phyloP scores from a whole-genome alignment of 1,140 invertebrate genomes.

The Helicoverpa zea region DNA sequence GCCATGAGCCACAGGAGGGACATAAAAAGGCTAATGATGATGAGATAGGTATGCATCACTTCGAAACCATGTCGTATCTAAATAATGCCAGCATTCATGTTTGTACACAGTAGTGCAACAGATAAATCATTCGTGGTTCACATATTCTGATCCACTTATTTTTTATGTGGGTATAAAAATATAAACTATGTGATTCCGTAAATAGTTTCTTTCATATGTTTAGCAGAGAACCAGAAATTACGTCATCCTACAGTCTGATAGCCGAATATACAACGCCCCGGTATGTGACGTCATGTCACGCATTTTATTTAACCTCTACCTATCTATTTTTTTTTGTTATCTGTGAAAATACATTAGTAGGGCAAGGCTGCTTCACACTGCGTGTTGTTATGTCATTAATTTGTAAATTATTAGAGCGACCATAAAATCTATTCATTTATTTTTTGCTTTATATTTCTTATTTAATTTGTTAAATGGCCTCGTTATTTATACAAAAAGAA shows the following conservation, averaged over 20 bases:
- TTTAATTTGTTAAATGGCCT: not conserved
- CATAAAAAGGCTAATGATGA: too few relatives aligned
- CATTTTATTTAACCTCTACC: not conserved
- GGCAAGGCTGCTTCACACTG: slow-evolving; percentile 19
- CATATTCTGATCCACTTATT: too few relatives aligned
- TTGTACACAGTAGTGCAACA: too few relatives aligned
- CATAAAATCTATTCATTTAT: not conserved
- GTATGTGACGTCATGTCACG: not conserved
- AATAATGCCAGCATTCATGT: too few relatives aligned
- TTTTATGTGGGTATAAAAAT: too few relatives aligned
- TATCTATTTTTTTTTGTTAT: slow-evolving; percentile 6
- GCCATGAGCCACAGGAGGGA: too few relatives aligned
- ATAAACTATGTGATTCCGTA: not conserved
- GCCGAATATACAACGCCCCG: not conserved
- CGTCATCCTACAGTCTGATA: slow-evolving; percentile 12
- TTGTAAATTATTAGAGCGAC: not conserved
- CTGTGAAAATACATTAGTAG: slow-evolving; percentile 23
- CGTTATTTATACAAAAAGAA: not conserved
- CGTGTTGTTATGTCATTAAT: slow-evolving; percentile 5
- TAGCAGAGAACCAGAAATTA: not conserved
- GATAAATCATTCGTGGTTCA: too few relatives aligned
- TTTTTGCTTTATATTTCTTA: not conserved
- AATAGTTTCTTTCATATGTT: slow-evolving; percentile 1
- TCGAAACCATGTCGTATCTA: too few relatives aligned
- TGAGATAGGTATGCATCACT: too few relatives aligned